Evolutionary conservation across 2,888 invertebrate genomes (phyloP).

Genomic region (Cinara cedri): DNA sequence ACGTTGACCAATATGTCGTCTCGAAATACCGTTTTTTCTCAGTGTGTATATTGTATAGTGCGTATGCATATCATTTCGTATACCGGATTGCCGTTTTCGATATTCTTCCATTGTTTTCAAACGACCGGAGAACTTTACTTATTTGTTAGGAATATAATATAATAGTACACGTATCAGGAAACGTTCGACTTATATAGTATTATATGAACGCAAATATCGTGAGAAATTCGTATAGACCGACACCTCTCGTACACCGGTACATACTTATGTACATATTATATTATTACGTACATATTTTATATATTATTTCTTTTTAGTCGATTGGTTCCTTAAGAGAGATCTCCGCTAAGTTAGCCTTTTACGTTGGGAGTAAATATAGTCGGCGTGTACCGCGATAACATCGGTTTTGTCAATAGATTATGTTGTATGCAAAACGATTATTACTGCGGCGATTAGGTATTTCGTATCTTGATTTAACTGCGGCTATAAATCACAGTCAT

Average conservation of each 20-base stretch:
- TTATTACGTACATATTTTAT: too few species aligned
- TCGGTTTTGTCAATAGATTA: background rate
- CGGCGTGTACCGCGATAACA: background rate
- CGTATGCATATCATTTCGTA: background rate
- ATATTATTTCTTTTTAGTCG: too few species aligned
- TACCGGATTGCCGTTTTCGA: background rate
- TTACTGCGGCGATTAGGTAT: background rate
- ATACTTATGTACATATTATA: background rate
- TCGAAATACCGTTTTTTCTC: background rate
- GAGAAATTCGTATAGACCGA: too few species aligned
- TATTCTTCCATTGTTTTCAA: background rate
- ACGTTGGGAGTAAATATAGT: background rate
- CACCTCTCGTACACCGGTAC: background rate
- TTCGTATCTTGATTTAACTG: conserved; percentile 5
- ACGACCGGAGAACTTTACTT: too few species aligned
- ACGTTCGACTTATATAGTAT: too few species aligned
- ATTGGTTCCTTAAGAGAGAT: background rate
- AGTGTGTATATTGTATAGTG: background rate
- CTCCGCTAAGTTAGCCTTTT: background rate
- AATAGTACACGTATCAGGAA: background rate
- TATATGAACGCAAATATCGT: too few species aligned
- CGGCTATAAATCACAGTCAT: too few species aligned
- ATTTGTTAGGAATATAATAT: too few species aligned
- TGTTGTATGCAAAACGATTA: background rate
- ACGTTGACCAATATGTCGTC: background rate